phyloP scores from a whole-genome alignment of 1,140 invertebrate genomes.

The Cyphomyrmex costatus region DNA sequence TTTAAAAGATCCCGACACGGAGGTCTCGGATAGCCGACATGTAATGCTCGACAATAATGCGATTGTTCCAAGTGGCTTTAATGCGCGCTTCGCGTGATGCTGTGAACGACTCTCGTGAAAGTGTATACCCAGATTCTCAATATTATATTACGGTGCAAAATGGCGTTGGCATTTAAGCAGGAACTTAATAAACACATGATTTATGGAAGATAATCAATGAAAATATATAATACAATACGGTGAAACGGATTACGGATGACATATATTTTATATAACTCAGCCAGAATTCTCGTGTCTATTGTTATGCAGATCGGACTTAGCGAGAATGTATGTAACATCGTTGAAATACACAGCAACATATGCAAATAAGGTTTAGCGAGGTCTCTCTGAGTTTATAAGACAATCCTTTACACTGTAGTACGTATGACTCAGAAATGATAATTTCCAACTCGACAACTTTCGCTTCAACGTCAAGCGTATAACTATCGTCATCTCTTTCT shows the following conservation, averaged over 20 bases:
- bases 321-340: constrained; percentile 41
- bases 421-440: constrained; percentile 57
- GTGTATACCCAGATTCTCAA: not conserved
- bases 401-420: constrained; percentile 32
- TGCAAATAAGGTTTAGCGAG: constrained; percentile 46
- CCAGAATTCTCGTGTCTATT: constrained; percentile 30
- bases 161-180: not conserved
- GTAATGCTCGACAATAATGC: constrained; percentile 62
- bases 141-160: not conserved
- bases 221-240: constrained; percentile 11
- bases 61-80: constrained; percentile 63
- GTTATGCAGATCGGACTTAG: constrained; percentile 50
- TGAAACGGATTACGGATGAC: not conserved
- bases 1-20: constrained; percentile 57
- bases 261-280: constrained; percentile 39
- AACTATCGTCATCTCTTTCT: not conserved
- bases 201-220: constrained; percentile 3
- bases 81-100: constrained; percentile 59
- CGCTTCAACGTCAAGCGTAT: not conserved
- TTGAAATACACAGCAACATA: constrained; percentile 40
- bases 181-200: not conserved
- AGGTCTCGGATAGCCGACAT: constrained; percentile 52
- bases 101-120: constrained; percentile 44
- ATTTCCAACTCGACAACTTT: constrained; percentile 48
- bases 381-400: constrained; percentile 38